Percentiles rank a stretch among this genome's conserved stretches.
phyloP scores from a whole-genome alignment of 1,140 invertebrate species.

The Wasmannia auropunctata region DNA sequence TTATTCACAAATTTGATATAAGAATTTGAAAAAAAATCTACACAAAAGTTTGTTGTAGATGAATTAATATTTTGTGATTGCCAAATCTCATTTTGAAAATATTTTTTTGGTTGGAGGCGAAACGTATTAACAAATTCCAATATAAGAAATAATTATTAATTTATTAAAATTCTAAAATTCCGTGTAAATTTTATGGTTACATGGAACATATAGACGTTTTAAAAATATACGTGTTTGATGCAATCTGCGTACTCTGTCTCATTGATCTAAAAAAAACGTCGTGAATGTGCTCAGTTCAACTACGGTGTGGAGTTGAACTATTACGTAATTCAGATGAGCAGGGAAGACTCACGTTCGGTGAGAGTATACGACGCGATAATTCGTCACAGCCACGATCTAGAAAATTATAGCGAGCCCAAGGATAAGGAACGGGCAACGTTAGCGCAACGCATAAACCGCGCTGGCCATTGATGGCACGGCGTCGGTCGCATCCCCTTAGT shows the following conservation, averaged over 20 bases:
- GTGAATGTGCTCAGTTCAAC: neutral
- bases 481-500: slow-evolving; percentile 62
- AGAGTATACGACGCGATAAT: slow-evolving; percentile 5
- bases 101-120: neutral
- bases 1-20: neutral
- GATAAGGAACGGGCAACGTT: neutral
- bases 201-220: neutral
- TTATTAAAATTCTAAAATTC: neutral
- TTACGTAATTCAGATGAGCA: slow-evolving; percentile 17
- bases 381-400: slow-evolving; percentile 22
- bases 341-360: neutral
- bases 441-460: slow-evolving; percentile 34
- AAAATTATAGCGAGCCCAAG: slow-evolving; percentile 17
- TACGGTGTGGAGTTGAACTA: neutral
- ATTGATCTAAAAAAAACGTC: neutral
- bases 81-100: neutral
- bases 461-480: slow-evolving; percentile 54
- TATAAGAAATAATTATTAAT: neutral
- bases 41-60: neutral
- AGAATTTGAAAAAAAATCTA: neutral
- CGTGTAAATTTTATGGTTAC: neutral
- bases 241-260: neutral
- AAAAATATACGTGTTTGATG: neutral
- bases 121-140: neutral
- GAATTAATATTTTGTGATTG: neutral